phyloP scores from a whole-genome alignment of 2,888 invertebrate species.

The Autographa pulchrina region DNA sequence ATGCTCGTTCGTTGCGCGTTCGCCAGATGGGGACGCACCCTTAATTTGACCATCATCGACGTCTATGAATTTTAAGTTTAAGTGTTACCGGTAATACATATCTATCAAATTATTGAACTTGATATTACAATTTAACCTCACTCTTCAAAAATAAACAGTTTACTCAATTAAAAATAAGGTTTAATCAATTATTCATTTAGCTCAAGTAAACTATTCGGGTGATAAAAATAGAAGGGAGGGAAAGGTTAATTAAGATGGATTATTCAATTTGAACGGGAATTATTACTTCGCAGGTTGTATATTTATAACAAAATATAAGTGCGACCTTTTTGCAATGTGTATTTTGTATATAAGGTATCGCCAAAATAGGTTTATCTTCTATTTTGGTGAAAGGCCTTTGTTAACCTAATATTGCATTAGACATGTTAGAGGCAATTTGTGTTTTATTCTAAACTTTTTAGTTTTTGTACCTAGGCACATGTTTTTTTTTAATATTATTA shows the following conservation, averaged over 20 bases:
- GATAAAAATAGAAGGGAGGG: constrained; percentile 8
- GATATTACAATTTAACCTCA: not conserved
- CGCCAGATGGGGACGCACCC: too few relatives aligned
- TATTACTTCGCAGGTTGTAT: constrained; percentile 8
- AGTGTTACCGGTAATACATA: not conserved
- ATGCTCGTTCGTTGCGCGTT: too few relatives aligned
- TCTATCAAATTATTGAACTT: not conserved
- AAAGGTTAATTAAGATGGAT: constrained; percentile 9
- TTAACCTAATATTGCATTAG: not conserved
- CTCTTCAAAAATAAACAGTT: not conserved
- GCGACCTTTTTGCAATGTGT: not conserved
- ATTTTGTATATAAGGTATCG: not conserved
- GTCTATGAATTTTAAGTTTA: not conserved
- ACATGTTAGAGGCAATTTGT: not conserved
- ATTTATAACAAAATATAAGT: not conserved
- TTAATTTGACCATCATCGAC: too few relatives aligned
- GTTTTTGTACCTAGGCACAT: too few relatives aligned
- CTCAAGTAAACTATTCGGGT: not conserved
- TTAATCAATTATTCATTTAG: constrained; percentile 6
- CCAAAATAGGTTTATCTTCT: not conserved
- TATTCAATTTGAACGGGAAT: not conserved
- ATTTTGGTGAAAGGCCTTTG: not conserved
- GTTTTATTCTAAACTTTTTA: too few relatives aligned
- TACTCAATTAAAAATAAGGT: constrained; percentile 7
- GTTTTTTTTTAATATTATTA: too few relatives aligned